Evolutionary conservation across 2,113 vertebrate species (phyloP).

Genomic region (Mus spicilegus): DNA sequence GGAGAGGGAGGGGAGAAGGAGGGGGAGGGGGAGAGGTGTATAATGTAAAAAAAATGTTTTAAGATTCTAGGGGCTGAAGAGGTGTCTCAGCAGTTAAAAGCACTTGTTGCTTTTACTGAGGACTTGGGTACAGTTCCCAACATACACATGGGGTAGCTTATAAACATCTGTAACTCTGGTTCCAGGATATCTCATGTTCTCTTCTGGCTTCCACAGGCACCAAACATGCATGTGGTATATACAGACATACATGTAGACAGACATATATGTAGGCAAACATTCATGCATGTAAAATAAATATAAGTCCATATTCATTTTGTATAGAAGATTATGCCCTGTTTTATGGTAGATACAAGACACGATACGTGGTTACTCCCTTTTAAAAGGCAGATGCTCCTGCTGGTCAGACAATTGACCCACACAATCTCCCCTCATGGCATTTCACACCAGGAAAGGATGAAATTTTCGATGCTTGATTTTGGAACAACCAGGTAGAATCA

Average conservation of each 20-base stretch:
- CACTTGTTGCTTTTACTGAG: neutral
- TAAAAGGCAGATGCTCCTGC: neutral
- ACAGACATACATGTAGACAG: neutral
- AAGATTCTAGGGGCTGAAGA: neutral
- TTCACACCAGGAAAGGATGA: neutral
- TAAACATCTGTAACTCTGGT: neutral
- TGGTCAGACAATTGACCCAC: neutral
- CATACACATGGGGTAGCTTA: neutral
- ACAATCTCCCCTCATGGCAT: neutral
- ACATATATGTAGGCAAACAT: neutral
- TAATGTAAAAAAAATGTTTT: neutral
- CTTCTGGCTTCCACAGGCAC: neutral
- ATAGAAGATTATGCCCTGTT: conserved; percentile 1
- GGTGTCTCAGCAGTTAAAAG: neutral
- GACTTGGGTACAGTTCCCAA: neutral
- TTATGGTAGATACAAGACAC: neutral
- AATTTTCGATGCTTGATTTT: neutral
- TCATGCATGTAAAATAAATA: neutral
- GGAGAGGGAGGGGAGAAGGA: too few species aligned
- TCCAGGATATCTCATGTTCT: neutral
- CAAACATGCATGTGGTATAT: neutral
- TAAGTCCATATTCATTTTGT: neutral
- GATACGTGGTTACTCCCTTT: neutral
- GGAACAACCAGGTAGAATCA: neutral
- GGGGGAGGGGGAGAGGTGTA: too few species aligned